phyloP scores from a whole-genome alignment of 2,113 vertebrate species.

The Pelobates fuscus region DNA sequence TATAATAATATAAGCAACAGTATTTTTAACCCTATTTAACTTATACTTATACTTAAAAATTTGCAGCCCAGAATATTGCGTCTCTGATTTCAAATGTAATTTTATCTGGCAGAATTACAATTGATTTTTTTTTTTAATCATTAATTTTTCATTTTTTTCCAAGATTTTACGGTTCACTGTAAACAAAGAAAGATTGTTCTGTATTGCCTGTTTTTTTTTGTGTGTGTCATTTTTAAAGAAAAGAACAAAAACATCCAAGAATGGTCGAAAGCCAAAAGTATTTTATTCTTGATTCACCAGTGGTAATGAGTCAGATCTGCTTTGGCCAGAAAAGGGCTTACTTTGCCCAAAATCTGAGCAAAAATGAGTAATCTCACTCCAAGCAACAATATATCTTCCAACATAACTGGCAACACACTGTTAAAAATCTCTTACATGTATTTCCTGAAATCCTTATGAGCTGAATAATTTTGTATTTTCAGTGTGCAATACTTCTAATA shows the following conservation, averaged over 20 bases:
- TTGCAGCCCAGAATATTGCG: not conserved
- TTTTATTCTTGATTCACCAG: conserved; percentile 74
- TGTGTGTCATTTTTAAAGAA: conserved; percentile 44
- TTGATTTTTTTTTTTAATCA: conserved; percentile 31
- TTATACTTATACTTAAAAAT: too few species aligned
- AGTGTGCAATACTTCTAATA: conserved; percentile 29
- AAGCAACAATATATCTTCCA: conserved; percentile 74
- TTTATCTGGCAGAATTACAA: not conserved
- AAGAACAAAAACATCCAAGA: conserved; percentile 70
- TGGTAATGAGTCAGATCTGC: conserved; percentile 80
- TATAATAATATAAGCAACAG: too few species aligned
- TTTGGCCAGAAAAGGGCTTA: conserved; percentile 72
- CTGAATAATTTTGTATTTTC: conserved; percentile 40
- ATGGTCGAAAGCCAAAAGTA: conserved; percentile 68
- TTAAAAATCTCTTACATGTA: conserved; percentile 62
- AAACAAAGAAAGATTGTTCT: conserved; percentile 45
- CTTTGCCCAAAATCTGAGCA: conserved; percentile 74
- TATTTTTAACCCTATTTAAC: too few species aligned
- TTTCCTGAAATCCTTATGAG: conserved; percentile 61
- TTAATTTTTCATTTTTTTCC: conserved; percentile 19
- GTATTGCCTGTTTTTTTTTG: conserved; percentile 9
- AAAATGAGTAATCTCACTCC: conserved; percentile 76
- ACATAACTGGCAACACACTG: conserved; percentile 66
- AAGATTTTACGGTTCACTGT: conserved; percentile 23
- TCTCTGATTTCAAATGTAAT: not conserved